Base-by-base conservation (phyloP, 23 tunicate genomes). In the Halocynthia roretzi region DNA sequence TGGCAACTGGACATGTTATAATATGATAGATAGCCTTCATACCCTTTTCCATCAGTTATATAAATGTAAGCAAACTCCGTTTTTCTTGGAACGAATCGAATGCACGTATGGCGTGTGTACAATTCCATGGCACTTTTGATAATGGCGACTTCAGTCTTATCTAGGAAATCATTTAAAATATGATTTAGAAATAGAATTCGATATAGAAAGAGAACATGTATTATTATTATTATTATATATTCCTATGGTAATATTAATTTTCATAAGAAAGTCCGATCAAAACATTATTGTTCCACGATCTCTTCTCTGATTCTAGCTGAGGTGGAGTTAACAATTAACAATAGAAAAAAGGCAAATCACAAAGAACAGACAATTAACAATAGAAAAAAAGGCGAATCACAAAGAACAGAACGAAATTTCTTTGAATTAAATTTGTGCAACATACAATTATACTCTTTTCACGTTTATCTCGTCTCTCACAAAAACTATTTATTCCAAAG, bases 61-160 rank as follows among this genome's bases (percentile, higher is more conserved):
- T 64, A 79, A 48, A 96, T 80, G 71, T 85, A 96, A 11, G 85
- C 81, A 70, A 68, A 54, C 40, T 96, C 97, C 7, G 81, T 8
- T 57, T 80, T 44, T 69, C 93, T 74, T 7, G 87, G 91, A 7
- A 90, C 88, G 55, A 96, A 96, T 50, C 91, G 78, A 70, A 96
- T 80, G 61, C 99, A 96, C 10, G 99, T 85, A 78, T 96, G 91
- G 67, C 64, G 61, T 6, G 91, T 54, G 81, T 84, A 84, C 14
- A 68, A 14, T 7, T 72, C 75, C 93, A 96, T 96, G 8, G 86
- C 99, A 56, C 84, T 81, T 69, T 72, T 81, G 51, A 96, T 96
- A 17, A 84, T 65, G 7, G 80, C 81, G 11, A 82, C n/a, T 58
- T 85, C 87, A 8, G 89, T 85, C 11, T 76, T 68, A 66, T 93